Conservation (phyloP, 2,888 invertebrate genomes). For the Chalcosyrphus nemorum region DNA sequence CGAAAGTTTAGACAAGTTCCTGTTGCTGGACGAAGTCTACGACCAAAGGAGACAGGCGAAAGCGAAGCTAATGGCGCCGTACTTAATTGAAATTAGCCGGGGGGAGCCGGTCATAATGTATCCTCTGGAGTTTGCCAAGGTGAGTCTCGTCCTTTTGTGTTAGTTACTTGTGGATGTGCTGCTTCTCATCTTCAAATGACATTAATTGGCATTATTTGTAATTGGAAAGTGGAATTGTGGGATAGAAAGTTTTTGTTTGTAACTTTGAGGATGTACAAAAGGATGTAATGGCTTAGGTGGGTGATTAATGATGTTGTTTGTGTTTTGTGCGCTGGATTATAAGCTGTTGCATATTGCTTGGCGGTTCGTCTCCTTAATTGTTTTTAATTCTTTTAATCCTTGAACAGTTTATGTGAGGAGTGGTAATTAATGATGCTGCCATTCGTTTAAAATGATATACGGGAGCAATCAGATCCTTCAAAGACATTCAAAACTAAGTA, state of each 20-base stretch:
- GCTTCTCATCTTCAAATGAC: background rate
- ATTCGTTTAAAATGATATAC: too few relatives aligned
- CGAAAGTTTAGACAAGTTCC: conserved; percentile 74
- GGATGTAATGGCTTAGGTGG: too few relatives aligned
- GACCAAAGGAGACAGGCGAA: conserved; percentile 73
- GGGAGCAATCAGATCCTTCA: too few relatives aligned
- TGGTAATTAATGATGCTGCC: too few relatives aligned
- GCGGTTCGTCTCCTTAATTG: too few relatives aligned
- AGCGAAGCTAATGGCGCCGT: conserved; percentile 76
- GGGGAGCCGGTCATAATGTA: conserved; percentile 77
- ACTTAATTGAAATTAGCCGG: conserved; percentile 76
- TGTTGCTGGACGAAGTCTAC: conserved; percentile 76
- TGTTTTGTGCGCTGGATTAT: too few relatives aligned
- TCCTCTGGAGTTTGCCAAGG: conserved; percentile 76
- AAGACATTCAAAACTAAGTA: too few relatives aligned
- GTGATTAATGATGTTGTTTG: too few relatives aligned
- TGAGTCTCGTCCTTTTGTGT: conserved; percentile 28
- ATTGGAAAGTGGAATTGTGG: background rate
- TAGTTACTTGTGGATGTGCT: conserved; percentile 15
- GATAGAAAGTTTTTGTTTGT: background rate
- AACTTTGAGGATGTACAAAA: too few relatives aligned
- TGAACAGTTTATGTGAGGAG: too few relatives aligned
- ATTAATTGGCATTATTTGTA: background rate
- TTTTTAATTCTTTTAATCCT: too few relatives aligned
- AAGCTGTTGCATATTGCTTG: too few relatives aligned